These are phyloP conservation scores for Marisa cornuarietis DNA, from an alignment of 1,140 invertebrate genomes.

Conservation along the genomic window DNA sequence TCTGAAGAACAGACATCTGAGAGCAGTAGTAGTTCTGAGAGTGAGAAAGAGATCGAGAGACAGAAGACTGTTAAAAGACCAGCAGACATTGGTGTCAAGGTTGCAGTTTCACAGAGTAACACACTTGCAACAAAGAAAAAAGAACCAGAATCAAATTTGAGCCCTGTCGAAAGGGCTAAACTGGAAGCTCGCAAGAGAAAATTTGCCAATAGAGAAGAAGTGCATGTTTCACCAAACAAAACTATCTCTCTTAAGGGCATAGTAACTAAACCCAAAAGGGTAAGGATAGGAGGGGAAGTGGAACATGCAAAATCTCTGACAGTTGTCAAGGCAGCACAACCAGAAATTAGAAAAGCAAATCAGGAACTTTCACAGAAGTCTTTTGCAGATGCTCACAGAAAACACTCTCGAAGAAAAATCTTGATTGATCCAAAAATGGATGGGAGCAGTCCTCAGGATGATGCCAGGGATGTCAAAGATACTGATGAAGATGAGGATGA, in stretches of 20 bases:
- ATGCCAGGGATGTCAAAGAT: neutral
- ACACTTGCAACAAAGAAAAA: neutral
- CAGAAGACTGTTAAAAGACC: neutral
- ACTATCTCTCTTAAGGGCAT: constrained; percentile 34
- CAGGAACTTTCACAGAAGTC: neutral
- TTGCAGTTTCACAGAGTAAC: too few relatives aligned
- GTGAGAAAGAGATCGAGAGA: neutral
- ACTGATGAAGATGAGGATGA: constrained; percentile 16
- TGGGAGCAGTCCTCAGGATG: neutral
- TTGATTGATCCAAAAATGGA: constrained; percentile 15
- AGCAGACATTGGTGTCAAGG: neutral
- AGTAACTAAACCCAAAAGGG: neutral
- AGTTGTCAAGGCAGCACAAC: neutral
- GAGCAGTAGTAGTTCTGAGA: constrained; percentile 7
- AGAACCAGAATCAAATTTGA: constrained; percentile 5
- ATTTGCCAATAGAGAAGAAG: constrained; percentile 29
- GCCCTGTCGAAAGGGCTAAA: constrained; percentile 31
- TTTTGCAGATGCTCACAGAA: constrained; percentile 19
- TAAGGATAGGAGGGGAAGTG: neutral
- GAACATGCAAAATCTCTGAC: neutral
- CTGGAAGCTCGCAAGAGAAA: constrained; percentile 37
- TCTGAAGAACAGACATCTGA: constrained; percentile 2
- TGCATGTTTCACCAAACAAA: constrained; percentile 16
- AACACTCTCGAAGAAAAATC: constrained; percentile 25
- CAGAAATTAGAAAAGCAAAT: neutral